phyloP scores from a whole-genome alignment of 2,888 invertebrate genomes.

The Epinotia bilunana region DNA sequence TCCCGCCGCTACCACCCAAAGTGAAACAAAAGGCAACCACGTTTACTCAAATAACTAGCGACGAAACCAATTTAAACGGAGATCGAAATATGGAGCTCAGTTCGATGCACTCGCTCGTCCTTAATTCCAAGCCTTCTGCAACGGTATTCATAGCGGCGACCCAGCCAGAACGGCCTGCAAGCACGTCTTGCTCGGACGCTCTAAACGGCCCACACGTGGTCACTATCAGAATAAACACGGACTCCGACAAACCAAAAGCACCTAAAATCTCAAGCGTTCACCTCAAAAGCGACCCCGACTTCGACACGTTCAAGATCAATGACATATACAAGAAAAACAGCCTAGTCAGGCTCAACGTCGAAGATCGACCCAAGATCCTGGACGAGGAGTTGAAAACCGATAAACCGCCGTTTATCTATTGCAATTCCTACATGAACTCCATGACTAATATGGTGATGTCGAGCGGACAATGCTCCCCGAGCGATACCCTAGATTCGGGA shows the following conservation, averaged over 20 bases:
- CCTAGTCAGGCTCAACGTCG: conserved; percentile 86
- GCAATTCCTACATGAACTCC: conserved; percentile 83
- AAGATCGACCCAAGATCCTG: conserved; percentile 78
- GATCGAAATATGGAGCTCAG: conserved; percentile 73
- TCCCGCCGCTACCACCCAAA: conserved; percentile 85
- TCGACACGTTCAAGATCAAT: conserved; percentile 72
- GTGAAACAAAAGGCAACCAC: conserved; percentile 77
- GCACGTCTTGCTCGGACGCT: conserved; percentile 76
- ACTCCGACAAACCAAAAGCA: conserved; percentile 79
- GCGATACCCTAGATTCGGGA: conserved; percentile 92
- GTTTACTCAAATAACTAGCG: conserved; percentile 76
- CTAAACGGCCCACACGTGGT: conserved; percentile 86
- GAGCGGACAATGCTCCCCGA: conserved; percentile 93
- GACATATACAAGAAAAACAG: conserved; percentile 78
- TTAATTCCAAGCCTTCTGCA: conserved; percentile 82
- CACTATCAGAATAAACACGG: conserved; percentile 88
- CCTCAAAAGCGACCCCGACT: conserved; percentile 78
- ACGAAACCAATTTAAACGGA: conserved; percentile 61
- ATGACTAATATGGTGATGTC: conserved; percentile 86
- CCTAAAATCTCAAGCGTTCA: conserved; percentile 81
- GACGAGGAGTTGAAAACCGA: conserved; percentile 79
- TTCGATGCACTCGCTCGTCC: conserved; percentile 84
- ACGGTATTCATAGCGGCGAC: conserved; percentile 84
- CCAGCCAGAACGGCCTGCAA: conserved; percentile 79
- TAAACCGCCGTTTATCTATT: conserved; percentile 85